Base-by-base conservation (phyloP, 2,888 invertebrate species). In the Pherbina coryleti region DNA sequence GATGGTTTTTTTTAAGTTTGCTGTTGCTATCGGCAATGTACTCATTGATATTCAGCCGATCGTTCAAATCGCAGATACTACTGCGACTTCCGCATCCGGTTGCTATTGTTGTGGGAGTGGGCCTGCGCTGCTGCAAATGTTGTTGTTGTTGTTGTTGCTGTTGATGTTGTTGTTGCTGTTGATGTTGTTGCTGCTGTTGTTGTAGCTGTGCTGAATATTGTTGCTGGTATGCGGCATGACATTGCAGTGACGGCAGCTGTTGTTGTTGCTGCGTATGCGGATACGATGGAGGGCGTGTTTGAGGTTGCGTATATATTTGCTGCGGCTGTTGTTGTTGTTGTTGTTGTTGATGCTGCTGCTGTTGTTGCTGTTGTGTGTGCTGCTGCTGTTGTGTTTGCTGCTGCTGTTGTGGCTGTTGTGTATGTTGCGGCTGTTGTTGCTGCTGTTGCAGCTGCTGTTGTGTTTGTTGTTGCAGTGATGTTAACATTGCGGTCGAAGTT, bases 31-130 rank as follows among this genome's bases (percentile, higher is more conserved):
- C 73, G 72, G 75, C 80, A 55, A 76, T 57, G 55, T 77, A 67
- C 73, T 86, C 86, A 31, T 83, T 82, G 37, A 86, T 86, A 79
- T 82, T 86, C 66, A 86, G 79, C 76, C 82, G 85, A 69, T 86
- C 86, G 78, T 78, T 84, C 51, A 85, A 82, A 76, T 85, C 85
- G 62, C 84, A 81, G 71, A 83, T 82, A 37, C 83, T 84, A 57
- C 81, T 77, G 73, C 81, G 82, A 77, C 77, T 80, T 70, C 82
- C 82, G 81, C 82, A 81, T 81, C 83, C 83, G 81, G 64, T 75
- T 75, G 69, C 64, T 37, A 66, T 22, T 70, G 77, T 64, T 28
- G 76, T 74, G 5, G 77, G 69, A 11, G 77, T 79, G 31, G 74
- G 71, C 49, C 78, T 75, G 72, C 78, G 76, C 19, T 70, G 69